These are phyloP conservation scores for Gnathonemus longibarbis DNA, from an alignment of 2,113 vertebrate genomes.

Conservation along the genomic window DNA sequence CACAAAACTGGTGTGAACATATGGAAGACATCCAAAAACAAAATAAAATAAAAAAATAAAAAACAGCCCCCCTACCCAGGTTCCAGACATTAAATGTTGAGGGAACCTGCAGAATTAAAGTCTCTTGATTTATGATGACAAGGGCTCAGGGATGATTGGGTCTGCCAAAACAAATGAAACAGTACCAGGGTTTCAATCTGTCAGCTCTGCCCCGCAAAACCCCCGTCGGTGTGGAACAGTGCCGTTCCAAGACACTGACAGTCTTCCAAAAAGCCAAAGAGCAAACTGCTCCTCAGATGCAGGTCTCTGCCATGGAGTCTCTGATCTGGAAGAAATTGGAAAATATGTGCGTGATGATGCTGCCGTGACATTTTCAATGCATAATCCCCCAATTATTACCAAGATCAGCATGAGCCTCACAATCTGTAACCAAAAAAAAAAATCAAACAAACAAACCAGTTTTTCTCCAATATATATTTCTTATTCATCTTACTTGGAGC, in stretches of 20 bases:
- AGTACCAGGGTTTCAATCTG: slow-evolving; percentile 16
- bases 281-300: slow-evolving; percentile 2
- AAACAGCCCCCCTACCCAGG: neutral
- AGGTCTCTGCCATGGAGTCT: neutral
- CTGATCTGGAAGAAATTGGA: neutral
- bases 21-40: neutral
- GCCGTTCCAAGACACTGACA: slow-evolving; percentile 1
- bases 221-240: neutral
- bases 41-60: neutral
- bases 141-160: slow-evolving; percentile 17
- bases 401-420: neutral
- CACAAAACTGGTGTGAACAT: neutral
- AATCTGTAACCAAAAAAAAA: neutral
- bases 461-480: slow-evolving; percentile 7
- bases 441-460: neutral
- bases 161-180: slow-evolving; percentile 21
- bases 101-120: neutral
- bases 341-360: neutral
- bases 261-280: slow-evolving; percentile 13
- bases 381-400: neutral
- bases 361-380: neutral
- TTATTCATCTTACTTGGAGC: neutral
- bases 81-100: slow-evolving; percentile 11
- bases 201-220: slow-evolving; percentile 3
- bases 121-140: slow-evolving; percentile 19